Evolutionary conservation across 2,113 vertebrate species (phyloP), one percentile per base, ranked within the genome.

Genomic region (Eulacestoma nigropectus): DNA sequence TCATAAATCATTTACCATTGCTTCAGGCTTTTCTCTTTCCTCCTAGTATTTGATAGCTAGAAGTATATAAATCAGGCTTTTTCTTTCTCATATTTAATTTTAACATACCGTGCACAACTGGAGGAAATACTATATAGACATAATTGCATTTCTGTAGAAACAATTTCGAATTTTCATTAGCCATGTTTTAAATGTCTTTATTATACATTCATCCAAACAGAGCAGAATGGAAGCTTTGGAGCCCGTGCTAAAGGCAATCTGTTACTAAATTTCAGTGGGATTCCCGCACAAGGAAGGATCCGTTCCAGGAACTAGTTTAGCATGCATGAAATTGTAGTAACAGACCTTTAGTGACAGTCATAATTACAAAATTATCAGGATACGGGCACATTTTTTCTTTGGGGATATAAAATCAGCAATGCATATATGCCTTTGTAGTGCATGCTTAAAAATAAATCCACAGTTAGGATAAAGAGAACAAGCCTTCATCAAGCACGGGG

Each of bases 1-100:
- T 89, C 92, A 92, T 90, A 95, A 81, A 94, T 94, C 95, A 84
- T 91, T 95, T 42, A 85, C 63, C 81, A 88, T 1, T 35, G 92
- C 96, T 95, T 92, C 90, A 80, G 79, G 88, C 91, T 87, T 74
- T 84, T 59, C 39, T 72, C 55, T 69, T 89, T 33, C 90, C 72
- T 90, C 72, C 60, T 44, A 72, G 47, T 77, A 62, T 69, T 75
- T 81, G 73, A 68, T 59, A 87, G 53, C 33, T 55, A 18, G 77
- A 84, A 74, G 41, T 89, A 92, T 35, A 89, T 57, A 82, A 82
- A 88, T 79, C 74, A 55, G 49, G 1, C 25, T 63, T 92, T 86
- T 77, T 57, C 6, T 41, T 49, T 42, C 22, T 84, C 39, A 75
- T 50, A 64, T 89, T 92, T 95, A 85, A 82, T 94, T 82, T 68